These are phyloP conservation scores for Numenius phaeopus DNA, from an alignment of 2,797 vertebrate species.

Conservation along the genomic window DNA sequence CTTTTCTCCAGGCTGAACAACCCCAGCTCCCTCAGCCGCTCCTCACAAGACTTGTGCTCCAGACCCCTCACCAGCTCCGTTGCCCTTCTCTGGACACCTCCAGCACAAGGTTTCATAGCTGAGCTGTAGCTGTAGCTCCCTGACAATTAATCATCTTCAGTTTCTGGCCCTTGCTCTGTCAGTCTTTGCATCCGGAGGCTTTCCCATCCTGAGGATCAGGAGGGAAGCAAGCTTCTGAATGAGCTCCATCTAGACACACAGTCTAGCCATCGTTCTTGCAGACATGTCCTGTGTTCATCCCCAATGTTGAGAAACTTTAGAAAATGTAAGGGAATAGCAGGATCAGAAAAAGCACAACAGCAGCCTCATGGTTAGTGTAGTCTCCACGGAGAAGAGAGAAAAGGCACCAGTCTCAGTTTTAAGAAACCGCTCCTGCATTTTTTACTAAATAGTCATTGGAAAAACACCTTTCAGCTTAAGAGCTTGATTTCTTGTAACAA, in stretches of 20 bases:
- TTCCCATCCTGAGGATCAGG: rapidly evolving
- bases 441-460: background rate
- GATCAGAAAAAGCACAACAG: background rate
- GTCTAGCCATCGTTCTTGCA: background rate
- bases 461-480: background rate
- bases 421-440: background rate
- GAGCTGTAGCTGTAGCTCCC: background rate
- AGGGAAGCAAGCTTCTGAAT: background rate
- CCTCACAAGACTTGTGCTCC: background rate
- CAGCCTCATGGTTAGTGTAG: background rate
- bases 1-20: background rate
- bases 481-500: background rate
- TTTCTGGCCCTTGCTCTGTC: background rate
- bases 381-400: background rate
- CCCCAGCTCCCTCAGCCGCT: background rate
- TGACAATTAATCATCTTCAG: background rate
- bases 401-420: background rate
- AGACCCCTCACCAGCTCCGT: background rate
- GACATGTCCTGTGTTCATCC: background rate
- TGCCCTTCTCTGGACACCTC: background rate
- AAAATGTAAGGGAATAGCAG: background rate
- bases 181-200: background rate
- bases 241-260: background rate
- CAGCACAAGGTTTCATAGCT: background rate
- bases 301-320: background rate